These are phyloP conservation scores for Andrena haemorrhoa DNA, from an alignment of 2,888 invertebrate genomes.

Conservation along the genomic window DNA sequence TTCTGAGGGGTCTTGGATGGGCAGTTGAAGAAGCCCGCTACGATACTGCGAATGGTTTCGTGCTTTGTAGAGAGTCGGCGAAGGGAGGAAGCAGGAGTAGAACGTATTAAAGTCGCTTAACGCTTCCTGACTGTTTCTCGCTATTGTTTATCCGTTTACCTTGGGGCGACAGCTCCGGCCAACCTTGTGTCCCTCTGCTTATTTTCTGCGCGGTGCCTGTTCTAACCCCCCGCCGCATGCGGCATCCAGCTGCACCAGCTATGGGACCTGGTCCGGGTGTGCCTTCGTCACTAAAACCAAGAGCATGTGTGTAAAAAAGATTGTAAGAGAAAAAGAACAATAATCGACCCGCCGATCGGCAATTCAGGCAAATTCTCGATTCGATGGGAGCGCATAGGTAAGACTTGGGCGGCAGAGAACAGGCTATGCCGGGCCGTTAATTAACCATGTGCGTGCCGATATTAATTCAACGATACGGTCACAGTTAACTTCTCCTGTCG, in stretches of 20 bases:
- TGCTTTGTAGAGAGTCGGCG: constrained; percentile 33
- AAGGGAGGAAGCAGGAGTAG: constrained; percentile 14
- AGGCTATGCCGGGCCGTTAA: background rate
- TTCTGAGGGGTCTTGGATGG: constrained; percentile 3
- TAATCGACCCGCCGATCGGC: background rate
- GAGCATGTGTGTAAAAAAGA: no score
- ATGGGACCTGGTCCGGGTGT: background rate
- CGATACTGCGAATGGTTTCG: background rate
- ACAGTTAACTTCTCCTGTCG: background rate
- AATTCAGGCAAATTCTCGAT: background rate
- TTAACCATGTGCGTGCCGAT: constrained; percentile 1
- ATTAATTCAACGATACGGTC: background rate
- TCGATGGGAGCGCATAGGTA: constrained; percentile 4
- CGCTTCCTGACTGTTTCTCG: constrained; percentile 22
- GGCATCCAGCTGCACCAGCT: background rate
- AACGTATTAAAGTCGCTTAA: constrained; percentile 27
- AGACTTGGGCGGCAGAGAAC: background rate
- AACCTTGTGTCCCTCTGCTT: background rate
- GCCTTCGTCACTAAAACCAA: background rate
- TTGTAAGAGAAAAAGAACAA: no score
- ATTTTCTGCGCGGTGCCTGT: background rate
- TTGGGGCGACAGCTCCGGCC: background rate
- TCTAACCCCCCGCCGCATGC: background rate
- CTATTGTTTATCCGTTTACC: background rate
- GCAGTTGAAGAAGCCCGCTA: constrained; percentile 10